Base-by-base conservation (phyloP, 1,140 invertebrate species). In the Galendromus occidentalis region DNA sequence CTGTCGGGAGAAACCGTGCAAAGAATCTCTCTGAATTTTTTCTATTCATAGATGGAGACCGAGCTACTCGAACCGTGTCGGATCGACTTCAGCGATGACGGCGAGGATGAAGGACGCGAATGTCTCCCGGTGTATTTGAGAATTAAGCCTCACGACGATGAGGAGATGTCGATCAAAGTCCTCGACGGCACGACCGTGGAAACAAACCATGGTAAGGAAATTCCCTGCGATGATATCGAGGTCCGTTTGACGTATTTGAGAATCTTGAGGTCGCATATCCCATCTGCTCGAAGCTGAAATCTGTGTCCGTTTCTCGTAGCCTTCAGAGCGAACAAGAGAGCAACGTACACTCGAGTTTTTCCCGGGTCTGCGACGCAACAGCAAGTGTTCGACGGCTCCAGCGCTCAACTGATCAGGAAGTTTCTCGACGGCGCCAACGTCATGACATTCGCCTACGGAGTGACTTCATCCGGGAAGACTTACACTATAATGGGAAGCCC, bases 401-500 rank as follows among this genome's bases (percentile, higher is more conserved):
- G 25, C 5, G 14, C 51, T 17, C 14, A 14, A 14, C 9, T 59
- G 14, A 33, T 59, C 2, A 33, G 33, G 14, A 59, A 59, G 20
- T 59, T 59, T 9, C 20, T 59, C 14, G 51, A 59, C 22, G 51
- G 51, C 22, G 12, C 51, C 12, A 59, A 59, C 22, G 51, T 59
- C 17, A 59, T 59, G 51, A 59, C 51, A 1, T 59, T 59, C 22
- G 51, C 51, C 2, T 78, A 78, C 67, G 77, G 77, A n/a, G 74
- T 78, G 30, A 78, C 76, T 7, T 73, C 71, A 0, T 78, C 77
- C 18, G 77, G 77, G 18, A 78, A 78, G 68, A 78, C 77, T 0
- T 75, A 73, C 71, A 77, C 76, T 18, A 59, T 59, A 1, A 59
- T 59, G 51, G 51, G 51, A 14, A 33, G 25, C 25, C 14, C 12